These are phyloP conservation scores for Hylaeus volcanicus DNA, from an alignment of 1,140 invertebrate genomes.

Conservation along the genomic window DNA sequence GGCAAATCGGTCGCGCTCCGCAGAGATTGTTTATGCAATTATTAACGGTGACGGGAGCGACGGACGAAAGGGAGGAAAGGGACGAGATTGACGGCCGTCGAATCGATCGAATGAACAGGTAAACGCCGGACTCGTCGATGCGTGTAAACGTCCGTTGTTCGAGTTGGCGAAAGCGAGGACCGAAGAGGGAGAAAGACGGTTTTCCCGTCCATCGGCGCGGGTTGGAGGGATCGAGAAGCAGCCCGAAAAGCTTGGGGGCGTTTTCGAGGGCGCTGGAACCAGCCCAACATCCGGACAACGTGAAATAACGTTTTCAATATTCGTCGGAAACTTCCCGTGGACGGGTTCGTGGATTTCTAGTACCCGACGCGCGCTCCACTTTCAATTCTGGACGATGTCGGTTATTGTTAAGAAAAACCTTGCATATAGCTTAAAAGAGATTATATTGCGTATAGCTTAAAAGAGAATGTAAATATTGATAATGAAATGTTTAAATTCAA, in stretches of 20 bases:
- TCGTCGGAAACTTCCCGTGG: conserved; percentile 36
- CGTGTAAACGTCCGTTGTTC: conserved; percentile 34
- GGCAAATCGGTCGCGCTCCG: not conserved
- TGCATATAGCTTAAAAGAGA: too few relatives aligned
- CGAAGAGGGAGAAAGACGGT: not conserved
- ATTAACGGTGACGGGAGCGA: conserved; percentile 45
- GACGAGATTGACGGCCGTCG: conserved; percentile 17
- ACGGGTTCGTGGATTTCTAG: conserved; percentile 23
- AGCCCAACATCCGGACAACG: conserved; percentile 55
- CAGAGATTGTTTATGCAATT: conserved; percentile 44
- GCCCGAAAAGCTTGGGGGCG: not conserved
- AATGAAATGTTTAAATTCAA: too few relatives aligned
- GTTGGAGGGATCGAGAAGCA: not conserved
- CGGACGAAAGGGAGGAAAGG: conserved; percentile 6
- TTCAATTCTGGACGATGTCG: conserved; percentile 39
- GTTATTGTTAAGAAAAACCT: conserved; percentile 23
- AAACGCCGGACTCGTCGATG: conserved; percentile 38
- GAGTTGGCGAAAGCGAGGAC: not conserved
- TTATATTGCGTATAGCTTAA: too few relatives aligned
- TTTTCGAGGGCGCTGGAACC: conserved; percentile 38
- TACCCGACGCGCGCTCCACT: not conserved
- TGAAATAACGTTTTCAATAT: conserved; percentile 68
- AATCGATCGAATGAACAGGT: conserved; percentile 39
- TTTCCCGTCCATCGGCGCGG: conserved; percentile 24
- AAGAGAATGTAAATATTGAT: too few relatives aligned